Evolutionary conservation across 2,113 vertebrate species (phyloP).

Genomic region (Oxygymnocypris stewartii): DNA sequence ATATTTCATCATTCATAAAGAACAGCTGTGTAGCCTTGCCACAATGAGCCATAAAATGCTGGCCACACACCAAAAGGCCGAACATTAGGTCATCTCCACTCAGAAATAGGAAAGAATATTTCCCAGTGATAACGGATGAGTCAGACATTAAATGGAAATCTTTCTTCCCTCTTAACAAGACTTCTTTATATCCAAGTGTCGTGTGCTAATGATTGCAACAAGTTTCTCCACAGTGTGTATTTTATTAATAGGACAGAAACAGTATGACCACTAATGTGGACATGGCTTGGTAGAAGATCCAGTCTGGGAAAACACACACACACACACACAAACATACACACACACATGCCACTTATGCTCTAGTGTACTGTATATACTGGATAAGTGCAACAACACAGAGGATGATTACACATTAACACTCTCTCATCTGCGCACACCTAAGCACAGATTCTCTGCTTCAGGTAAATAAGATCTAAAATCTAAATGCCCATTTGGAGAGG

Average conservation of each 20-base stretch:
- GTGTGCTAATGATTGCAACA: slow-evolving; percentile 39
- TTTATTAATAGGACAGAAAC: slow-evolving; percentile 35
- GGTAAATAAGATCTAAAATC: slow-evolving; percentile 30
- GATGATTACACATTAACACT: slow-evolving; percentile 10
- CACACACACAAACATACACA: neutral
- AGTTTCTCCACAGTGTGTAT: slow-evolving; percentile 32
- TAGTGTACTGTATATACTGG: neutral
- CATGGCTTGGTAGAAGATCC: neutral
- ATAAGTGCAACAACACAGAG: slow-evolving; percentile 22
- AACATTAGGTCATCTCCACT: slow-evolving; percentile 27
- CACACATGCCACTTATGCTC: neutral
- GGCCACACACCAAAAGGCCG: slow-evolving; percentile 11
- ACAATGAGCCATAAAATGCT: slow-evolving; percentile 22
- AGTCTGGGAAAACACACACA: neutral
- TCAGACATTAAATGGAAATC: slow-evolving; percentile 31
- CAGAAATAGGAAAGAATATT: slow-evolving; percentile 37
- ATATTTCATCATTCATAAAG: neutral
- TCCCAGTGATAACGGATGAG: slow-evolving; percentile 18
- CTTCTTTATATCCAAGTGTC: slow-evolving; percentile 43
- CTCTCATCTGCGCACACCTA: neutral
- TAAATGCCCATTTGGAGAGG: slow-evolving; percentile 2
- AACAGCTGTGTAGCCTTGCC: slow-evolving; percentile 7
- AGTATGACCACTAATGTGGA: slow-evolving; percentile 8
- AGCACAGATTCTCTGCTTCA: neutral
- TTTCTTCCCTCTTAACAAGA: slow-evolving; percentile 45